Evolutionary conservation across 2,113 vertebrate genomes (phyloP), one percentile per base, ranked within the genome.

Genomic region (Notarius quadriscutis): DNA sequence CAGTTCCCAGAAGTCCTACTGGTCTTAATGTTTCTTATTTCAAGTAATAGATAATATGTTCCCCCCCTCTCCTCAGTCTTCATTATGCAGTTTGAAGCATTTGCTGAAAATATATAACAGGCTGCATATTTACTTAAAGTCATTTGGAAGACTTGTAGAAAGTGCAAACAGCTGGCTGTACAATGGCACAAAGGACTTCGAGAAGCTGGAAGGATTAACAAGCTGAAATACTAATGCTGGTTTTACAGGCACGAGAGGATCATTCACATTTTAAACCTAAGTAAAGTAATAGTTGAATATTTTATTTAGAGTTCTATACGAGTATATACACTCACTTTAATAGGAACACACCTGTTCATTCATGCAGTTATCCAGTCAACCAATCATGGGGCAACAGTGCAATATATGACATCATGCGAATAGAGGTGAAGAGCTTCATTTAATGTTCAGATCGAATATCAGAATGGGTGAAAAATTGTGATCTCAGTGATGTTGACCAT

Each of bases 1-100:
- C 25, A 77, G 48, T 74, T 74, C 41, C 34, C 48, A 74, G 7
- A 48, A 74, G 72, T 51, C 48, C 4, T 27, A 78, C 55, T 78
- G 75, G 55, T 79, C 14, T 55, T 17, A 57, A 78, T 55, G 51
- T 79, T 79, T 55, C 51, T 79, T 79, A 55, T 57, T 57, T 79
- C 51, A 27, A 27, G 27, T 55, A 53, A 27, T 30, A 30, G 75
- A 79, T 79, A 14, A 55, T 27, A 57, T 57, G 75, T 27, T 51
- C 51, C n/a, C 6, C n/a, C 6, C 17, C 51, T 4, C 25, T 27
- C 51, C 12, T 17, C 1, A 27, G 5, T 55, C 51, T 79, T 79
- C 2, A 27, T 79, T 79, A 30, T 55, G 51, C 51, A 55, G 75
- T n/a, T 27, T 27, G 6, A 79, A 27, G 25, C 17, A 25, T 55